These are phyloP conservation scores for Schizopygopsis pylzovi DNA, from an alignment of 2,797 vertebrate genomes.

Conservation along the genomic window DNA sequence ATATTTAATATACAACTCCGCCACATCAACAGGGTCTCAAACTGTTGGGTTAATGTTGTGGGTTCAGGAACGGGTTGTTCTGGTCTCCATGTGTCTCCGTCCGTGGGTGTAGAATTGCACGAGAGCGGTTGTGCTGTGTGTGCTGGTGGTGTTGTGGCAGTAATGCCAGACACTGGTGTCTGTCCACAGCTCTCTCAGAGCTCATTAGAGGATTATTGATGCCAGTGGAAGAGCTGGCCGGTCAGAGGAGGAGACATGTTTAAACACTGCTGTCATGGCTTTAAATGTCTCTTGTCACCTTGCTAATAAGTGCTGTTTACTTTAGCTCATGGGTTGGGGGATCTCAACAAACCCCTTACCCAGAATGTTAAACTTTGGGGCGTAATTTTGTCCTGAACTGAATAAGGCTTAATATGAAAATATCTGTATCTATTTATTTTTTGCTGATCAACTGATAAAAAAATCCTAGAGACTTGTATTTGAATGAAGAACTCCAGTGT, in stretches of 20 bases:
- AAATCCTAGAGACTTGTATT: background rate
- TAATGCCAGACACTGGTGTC: conserved; percentile 64
- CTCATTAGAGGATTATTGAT: conserved; percentile 76
- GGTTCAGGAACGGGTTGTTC: background rate
- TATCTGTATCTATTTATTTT: background rate
- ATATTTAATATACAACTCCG: background rate
- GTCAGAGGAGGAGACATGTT: conserved; percentile 17
- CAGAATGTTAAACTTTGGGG: background rate
- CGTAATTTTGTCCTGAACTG: background rate
- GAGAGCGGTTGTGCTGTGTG: background rate
- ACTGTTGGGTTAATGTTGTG: background rate
- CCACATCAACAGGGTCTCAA: background rate
- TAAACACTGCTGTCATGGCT: conserved; percentile 21
- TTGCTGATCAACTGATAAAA: background rate
- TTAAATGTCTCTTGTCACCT: conserved; percentile 14
- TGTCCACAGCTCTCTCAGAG: conserved; percentile 70
- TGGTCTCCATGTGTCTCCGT: background rate
- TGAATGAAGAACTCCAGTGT: background rate
- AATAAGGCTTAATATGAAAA: background rate
- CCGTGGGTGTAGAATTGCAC: conserved; percentile 9
- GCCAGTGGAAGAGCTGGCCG: conserved; percentile 52
- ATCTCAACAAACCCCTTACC: conserved; percentile 7
- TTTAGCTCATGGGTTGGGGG: background rate
- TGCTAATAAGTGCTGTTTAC: conserved; percentile 18
- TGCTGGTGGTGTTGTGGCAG: conserved; percentile 6